Conservation (phyloP, 53 echinoderm and acorn worm species). For the Apostichopus leukothele region DNA sequence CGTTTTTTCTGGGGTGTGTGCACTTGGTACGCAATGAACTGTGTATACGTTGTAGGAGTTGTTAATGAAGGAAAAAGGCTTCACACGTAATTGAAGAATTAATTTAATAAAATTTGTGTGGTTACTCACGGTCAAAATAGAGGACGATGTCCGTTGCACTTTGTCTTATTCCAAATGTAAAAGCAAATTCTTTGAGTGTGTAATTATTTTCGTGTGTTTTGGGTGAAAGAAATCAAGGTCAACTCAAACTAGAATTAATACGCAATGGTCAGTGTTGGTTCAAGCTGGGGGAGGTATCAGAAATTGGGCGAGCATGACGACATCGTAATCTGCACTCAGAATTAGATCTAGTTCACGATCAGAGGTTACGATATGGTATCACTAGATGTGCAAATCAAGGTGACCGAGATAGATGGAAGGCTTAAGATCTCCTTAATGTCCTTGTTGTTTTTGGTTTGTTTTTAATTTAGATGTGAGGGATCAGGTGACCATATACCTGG, state of each 20-base stretch:
- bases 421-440: too few relatives aligned
- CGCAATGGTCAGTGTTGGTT: neutral
- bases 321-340: neutral
- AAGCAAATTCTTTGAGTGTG: too few relatives aligned
- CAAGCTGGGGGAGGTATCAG: neutral
- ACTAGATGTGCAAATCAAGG: too few relatives aligned
- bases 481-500: too few relatives aligned
- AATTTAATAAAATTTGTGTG: conserved; percentile 47
- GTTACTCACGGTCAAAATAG: conserved; percentile 36
- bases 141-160: conserved; percentile 26
- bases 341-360: neutral
- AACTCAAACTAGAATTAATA: neutral
- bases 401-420: too few relatives aligned
- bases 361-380: too few relatives aligned
- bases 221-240: neutral
- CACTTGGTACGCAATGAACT: conserved; percentile 7
- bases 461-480: too few relatives aligned
- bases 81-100: conserved; percentile 38
- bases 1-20: neutral
- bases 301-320: neutral
- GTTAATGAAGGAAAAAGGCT: neutral
- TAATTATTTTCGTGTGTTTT: neutral
- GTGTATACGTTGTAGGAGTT: neutral
- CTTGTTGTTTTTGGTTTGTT: too few relatives aligned
- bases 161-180: neutral